Percentiles rank a stretch among this genome's conserved stretches.
These are phyloP conservation scores for Pipra filicauda DNA, from an alignment of 2,113 vertebrate species.

Conservation along the genomic window DNA sequence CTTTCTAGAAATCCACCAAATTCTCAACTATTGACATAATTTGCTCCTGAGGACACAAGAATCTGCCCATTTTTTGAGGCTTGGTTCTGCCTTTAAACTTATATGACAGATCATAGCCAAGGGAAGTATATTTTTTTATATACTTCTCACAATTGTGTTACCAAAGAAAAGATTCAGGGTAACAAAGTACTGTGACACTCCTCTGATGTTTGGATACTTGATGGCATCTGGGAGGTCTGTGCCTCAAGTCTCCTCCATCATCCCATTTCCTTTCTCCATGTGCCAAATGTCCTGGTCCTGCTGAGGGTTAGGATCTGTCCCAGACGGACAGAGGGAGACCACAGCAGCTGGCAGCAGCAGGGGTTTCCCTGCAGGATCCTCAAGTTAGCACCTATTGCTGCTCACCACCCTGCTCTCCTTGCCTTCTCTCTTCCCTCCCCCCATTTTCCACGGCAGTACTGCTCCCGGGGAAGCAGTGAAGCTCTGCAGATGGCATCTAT, in stretches of 20 bases:
- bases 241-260: background rate
- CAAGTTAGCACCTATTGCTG: background rate
- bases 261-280: background rate
- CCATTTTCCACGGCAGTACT: background rate
- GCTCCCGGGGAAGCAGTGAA: background rate
- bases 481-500: background rate
- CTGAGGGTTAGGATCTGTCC: background rate
- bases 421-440: background rate
- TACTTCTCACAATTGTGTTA: background rate
- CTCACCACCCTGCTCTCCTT: background rate
- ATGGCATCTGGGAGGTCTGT: background rate
- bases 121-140: background rate
- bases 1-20: background rate
- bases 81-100: background rate
- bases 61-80: background rate
- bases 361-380: background rate
- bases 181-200: background rate
- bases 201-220: background rate
- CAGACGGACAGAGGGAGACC: accelerated
- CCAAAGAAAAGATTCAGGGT: accelerated
- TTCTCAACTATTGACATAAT: background rate
- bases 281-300: background rate
- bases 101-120: accelerated
- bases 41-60: background rate
- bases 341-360: background rate